Base-by-base conservation (phyloP, 1,140 invertebrate species). In the Drosophila murphyi region DNA sequence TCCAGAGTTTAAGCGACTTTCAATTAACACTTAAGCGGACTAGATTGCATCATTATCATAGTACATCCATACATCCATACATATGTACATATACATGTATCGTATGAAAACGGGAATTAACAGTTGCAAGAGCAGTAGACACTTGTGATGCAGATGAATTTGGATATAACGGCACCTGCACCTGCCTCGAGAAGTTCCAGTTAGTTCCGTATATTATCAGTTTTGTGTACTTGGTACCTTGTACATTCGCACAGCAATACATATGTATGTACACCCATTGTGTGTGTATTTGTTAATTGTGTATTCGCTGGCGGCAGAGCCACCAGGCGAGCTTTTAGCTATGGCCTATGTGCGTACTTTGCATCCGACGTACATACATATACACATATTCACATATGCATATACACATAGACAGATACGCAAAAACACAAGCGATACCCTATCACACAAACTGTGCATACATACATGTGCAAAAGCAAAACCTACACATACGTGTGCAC, bases 251-350 rank as follows among this genome's bases (percentile, higher is more conserved):
- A 62, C 47, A 34, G 3, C n/a, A 20, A 54, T 37, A 64, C 37
- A 72, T n/a, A 29, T 28, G 10, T 28, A 32, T 37, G 31, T 20
- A 41, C 20, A 20, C 20, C 0, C 20, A 20, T 20, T 51, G 7
- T n/a, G 3, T 28, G 20, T 39, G 8, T 32, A n/a, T 56, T 6
- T 20, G 47, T 48, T 20, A 20, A 6, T 48, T 50, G 8, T 48
- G 32, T 52, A 31, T 69, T 31, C 12, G 6, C 3, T 32, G 7
- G 50, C 32, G 60, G 28, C 54, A 72, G 62, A 72, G 61, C 54
- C 62, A 65, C 8, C 10, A 60, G 63, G 34, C 71, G 48, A 73
- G 71, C 71, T 73, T 68, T 73, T 8, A 57, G 62, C 61, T 57
- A 37, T 20, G 29, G 31, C 12, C n/a, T 51, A 62, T 59, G 47